Conservation (phyloP, 2,888 invertebrate species). For the Eupithecia pulchellata region DNA sequence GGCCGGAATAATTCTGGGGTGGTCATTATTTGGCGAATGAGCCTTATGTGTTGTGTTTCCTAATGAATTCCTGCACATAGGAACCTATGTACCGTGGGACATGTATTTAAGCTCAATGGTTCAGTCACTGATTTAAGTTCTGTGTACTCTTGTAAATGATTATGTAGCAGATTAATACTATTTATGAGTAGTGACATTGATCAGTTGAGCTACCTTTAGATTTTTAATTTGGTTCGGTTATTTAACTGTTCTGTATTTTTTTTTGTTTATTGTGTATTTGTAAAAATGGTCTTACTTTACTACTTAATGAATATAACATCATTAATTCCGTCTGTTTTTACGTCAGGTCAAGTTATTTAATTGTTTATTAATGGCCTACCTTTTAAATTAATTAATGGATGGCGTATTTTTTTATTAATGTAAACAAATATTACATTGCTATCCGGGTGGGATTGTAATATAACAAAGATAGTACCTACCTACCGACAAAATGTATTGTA, state of each 20-base stretch:
- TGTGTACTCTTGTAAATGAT: not conserved
- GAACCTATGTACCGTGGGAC: conserved; percentile 24
- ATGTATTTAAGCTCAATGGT: conserved; percentile 11
- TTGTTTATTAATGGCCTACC: not conserved
- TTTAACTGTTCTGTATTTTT: no score
- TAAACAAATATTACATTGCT: no score
- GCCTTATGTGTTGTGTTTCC: conserved; percentile 34
- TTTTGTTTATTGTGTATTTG: no score
- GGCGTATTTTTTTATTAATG: no score
- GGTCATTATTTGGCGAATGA: conserved; percentile 55
- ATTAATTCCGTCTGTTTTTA: not conserved
- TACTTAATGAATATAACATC: not conserved
- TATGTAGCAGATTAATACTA: not conserved
- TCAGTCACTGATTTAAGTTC: not conserved
- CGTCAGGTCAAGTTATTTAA: not conserved
- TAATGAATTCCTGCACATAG: conserved; percentile 35
- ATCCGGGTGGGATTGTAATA: no score
- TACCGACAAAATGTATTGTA: no score
- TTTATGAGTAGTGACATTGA: not conserved
- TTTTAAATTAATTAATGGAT: not conserved
- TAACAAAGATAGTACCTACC: not conserved
- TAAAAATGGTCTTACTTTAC: no score
- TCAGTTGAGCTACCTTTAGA: no score
- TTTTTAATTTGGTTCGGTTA: no score
- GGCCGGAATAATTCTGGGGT: conserved; percentile 74